Percentiles rank a stretch among this genome's conserved stretches.
Conservation (phyloP, 1,140 invertebrate species). For the Achatina immaculata region DNA sequence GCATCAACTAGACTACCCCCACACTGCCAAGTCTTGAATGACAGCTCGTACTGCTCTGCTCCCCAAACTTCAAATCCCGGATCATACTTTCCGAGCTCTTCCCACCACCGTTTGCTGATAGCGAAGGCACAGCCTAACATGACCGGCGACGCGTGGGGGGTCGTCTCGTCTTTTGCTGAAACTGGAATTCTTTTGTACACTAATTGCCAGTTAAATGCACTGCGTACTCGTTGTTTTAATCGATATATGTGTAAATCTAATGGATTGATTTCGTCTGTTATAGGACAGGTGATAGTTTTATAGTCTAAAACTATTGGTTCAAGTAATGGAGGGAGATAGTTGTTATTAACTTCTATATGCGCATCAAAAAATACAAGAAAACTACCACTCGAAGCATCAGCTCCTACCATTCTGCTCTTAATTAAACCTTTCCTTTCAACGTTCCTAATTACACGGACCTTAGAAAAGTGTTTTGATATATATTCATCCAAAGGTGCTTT, state of each 20-base stretch:
- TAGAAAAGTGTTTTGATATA: background rate
- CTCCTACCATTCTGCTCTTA: background rate
- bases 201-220: background rate
- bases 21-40: background rate
- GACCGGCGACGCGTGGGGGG: background rate
- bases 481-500: background rate
- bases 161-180: background rate
- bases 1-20: background rate
- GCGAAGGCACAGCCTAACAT: constrained; percentile 6
- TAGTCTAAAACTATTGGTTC: background rate
- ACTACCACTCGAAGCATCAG: background rate
- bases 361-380: background rate
- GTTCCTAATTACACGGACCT: background rate
- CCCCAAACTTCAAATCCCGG: background rate
- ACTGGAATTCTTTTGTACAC: background rate
- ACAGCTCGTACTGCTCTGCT: background rate
- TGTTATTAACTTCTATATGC: constrained; percentile 7
- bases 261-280: background rate
- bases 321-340: background rate
- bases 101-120: background rate
- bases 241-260: background rate
- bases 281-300: background rate
- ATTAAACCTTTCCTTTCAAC: background rate
- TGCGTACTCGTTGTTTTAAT: background rate
- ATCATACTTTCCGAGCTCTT: constrained; percentile 12